Evolutionary conservation across 2,797 vertebrate genomes (phyloP).

Genomic region (Apogon talboti): DNA sequence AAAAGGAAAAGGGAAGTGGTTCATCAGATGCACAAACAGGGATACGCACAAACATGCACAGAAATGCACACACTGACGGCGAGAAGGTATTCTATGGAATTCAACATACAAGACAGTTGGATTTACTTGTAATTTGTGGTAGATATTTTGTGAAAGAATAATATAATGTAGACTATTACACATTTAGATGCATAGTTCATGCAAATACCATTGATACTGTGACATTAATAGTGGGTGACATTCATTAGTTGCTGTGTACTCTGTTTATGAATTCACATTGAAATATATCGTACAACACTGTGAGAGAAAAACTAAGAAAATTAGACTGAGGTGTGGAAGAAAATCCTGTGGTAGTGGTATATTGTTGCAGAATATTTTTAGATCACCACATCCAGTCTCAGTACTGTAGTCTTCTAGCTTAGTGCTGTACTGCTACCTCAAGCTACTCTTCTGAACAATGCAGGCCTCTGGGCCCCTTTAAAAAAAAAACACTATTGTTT

Average conservation of each 20-base stretch:
- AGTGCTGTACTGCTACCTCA: constrained; percentile 1
- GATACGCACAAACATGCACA: constrained; percentile 59
- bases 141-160: constrained; percentile 1
- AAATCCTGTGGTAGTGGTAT: background rate
- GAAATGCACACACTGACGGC: constrained; percentile 29
- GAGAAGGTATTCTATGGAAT: constrained; percentile 19
- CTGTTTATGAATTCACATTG: constrained; percentile 12
- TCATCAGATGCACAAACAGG: constrained; percentile 57
- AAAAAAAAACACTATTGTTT: constrained; percentile 31
- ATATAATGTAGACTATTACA: background rate
- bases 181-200: constrained; percentile 26
- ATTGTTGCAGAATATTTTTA: background rate
- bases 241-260: constrained; percentile 32
- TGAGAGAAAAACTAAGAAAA: background rate
- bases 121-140: constrained; percentile 4
- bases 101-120: constrained; percentile 17
- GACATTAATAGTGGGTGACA: constrained; percentile 16
- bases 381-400: background rate
- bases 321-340: background rate
- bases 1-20: constrained; percentile 38
- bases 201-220: constrained; percentile 16
- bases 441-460: constrained; percentile 25
- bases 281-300: constrained; percentile 1
- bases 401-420: background rate
- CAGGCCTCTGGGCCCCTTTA: constrained; percentile 3